Evolutionary conservation across 2,113 vertebrate species (phyloP).

Genomic region (Microcebus tavaratra): DNA sequence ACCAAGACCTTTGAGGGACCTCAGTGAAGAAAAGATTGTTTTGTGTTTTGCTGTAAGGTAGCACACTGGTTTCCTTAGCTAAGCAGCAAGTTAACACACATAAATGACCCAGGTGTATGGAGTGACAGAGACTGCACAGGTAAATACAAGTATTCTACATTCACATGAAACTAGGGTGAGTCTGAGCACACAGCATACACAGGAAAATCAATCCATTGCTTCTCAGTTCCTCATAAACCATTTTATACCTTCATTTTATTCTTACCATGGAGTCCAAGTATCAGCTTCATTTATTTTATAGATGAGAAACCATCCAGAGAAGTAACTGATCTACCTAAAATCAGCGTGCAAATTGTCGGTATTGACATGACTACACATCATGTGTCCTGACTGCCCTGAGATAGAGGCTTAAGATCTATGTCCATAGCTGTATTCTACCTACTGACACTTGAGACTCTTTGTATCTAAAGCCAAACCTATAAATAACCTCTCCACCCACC

Average conservation of each 20-base stretch:
- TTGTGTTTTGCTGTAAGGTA: not conserved
- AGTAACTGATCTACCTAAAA: not conserved
- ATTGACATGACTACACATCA: not conserved
- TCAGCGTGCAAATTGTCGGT: not conserved
- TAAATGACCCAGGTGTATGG: not conserved
- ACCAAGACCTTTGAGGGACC: not conserved
- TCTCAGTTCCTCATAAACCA: not conserved
- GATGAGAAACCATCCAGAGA: not conserved
- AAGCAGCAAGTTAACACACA: not conserved
- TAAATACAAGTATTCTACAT: not conserved
- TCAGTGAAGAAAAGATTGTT: not conserved
- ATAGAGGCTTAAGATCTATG: not conserved
- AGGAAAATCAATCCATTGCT: not conserved
- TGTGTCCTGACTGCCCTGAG: not conserved
- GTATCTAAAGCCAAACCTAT: not conserved
- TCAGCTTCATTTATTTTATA: not conserved
- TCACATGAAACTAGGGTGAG: not conserved
- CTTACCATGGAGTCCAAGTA: not conserved
- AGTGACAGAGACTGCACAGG: not conserved
- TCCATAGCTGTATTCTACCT: not conserved
- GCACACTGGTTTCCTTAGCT: not conserved
- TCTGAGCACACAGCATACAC: not conserved
- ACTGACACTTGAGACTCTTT: not conserved
- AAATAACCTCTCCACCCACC: not conserved
- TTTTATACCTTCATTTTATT: not conserved